Evolutionary conservation across 2,797 vertebrate genomes (phyloP).

Genomic region (Helostoma temminkii): DNA sequence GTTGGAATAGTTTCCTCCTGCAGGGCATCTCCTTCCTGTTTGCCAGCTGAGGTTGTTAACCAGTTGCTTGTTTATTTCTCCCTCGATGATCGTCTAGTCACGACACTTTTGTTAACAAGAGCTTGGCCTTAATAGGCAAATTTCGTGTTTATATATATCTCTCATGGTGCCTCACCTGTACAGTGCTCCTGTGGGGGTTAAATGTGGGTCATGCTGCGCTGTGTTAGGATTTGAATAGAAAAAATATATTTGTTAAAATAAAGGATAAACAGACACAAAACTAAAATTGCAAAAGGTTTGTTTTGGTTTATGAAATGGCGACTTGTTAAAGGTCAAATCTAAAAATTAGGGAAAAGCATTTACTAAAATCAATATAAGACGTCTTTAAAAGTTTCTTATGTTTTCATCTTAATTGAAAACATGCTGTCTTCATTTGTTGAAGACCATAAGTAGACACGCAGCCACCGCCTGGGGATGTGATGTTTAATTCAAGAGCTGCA

Average conservation of each 20-base stretch:
- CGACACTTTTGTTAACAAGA: slow-evolving; percentile 33
- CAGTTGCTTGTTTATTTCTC: slow-evolving; percentile 39
- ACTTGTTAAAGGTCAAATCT: not conserved
- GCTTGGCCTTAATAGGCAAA: slow-evolving; percentile 9
- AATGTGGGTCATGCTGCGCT: slow-evolving; percentile 11
- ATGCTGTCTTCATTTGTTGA: not conserved
- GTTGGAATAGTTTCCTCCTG: slow-evolving; percentile 30
- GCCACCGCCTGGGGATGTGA: too few species aligned
- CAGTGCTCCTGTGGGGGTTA: slow-evolving; percentile 2
- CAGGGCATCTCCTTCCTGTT: slow-evolving; percentile 28
- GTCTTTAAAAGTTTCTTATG: not conserved
- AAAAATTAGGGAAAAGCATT: not conserved
- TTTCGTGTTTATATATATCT: slow-evolving; percentile 5
- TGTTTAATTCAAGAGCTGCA: too few species aligned
- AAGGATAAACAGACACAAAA: not conserved
- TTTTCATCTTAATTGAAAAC: slow-evolving; percentile 3
- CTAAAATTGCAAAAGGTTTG: too few species aligned
- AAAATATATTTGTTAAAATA: not conserved
- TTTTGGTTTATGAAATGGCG: not conserved
- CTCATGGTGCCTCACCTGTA: slow-evolving; percentile 5
- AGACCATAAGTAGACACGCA: too few species aligned
- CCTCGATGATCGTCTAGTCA: not conserved
- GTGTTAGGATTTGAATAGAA: slow-evolving; percentile 16
- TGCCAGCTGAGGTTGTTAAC: slow-evolving; percentile 40
- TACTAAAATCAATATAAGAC: not conserved